phyloP scores from a whole-genome alignment of 2,888 invertebrate genomes.

The Lasioglossum lativentre region DNA sequence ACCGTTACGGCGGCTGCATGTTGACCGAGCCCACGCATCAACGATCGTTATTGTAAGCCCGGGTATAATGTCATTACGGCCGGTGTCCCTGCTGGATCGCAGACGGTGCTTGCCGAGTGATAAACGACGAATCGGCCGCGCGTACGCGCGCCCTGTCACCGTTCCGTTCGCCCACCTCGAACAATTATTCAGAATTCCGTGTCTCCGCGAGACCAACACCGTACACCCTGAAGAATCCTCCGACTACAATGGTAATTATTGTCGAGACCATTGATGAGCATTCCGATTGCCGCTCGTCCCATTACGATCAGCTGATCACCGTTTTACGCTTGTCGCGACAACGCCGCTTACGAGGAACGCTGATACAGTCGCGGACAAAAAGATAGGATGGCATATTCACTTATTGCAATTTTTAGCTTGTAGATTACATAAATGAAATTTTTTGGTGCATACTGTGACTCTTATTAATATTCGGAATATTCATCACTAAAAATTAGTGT shows the following conservation, averaged over 20 bases:
- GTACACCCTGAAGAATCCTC: constrained; percentile 56
- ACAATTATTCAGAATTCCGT: constrained; percentile 51
- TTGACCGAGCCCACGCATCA: constrained; percentile 74
- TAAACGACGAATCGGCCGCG: constrained; percentile 66
- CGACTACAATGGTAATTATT: constrained; percentile 2
- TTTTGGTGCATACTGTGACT: too few species aligned
- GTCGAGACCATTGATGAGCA: neutral
- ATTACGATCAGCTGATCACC: neutral
- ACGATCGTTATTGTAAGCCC: constrained; percentile 75
- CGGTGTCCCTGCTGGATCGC: constrained; percentile 64
- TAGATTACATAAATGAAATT: too few species aligned
- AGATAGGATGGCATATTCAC: too few species aligned
- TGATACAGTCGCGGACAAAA: neutral
- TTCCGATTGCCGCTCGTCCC: neutral
- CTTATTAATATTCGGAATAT: too few species aligned
- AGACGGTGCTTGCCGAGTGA: constrained; percentile 56
- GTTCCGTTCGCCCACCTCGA: constrained; percentile 55
- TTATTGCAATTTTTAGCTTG: too few species aligned
- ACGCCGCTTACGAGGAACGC: neutral
- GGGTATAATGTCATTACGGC: constrained; percentile 76
- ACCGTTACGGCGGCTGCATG: constrained; percentile 72
- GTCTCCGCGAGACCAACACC: constrained; percentile 6
- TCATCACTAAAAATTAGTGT: too few species aligned
- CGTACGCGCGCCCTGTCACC: constrained; percentile 39
- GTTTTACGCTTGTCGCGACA: neutral